Base-by-base conservation (phyloP, 2,888 invertebrate genomes). In the Ctena decussata region DNA sequence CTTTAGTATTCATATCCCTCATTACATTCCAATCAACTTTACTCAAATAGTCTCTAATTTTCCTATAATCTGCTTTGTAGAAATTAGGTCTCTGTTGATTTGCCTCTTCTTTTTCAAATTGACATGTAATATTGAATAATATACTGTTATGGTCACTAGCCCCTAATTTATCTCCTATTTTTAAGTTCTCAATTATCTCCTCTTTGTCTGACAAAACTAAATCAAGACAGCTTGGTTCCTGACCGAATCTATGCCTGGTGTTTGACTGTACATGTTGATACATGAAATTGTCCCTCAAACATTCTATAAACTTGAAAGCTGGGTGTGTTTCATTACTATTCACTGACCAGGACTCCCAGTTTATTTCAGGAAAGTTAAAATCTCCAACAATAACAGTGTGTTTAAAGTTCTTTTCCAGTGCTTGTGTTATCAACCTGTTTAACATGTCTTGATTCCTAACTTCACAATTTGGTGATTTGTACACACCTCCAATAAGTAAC, bases 121-220 rank as follows among this genome's bases (percentile, higher is more conserved):
- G 27, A 70, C 77, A 70, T 5, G 8, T 5, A 21, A 46, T 30
- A 27, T 71, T 27, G 24, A 77, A 77, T n/a, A 46, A 24, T 11
- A 77, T 69, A 46, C 69, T 41, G 12, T 41, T 39, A 70, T 77
- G 77, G 46, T 77, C 77, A 77, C 77, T 77, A 11, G 70, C 77
- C 12, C 69, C 77, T 18, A 77, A 37, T 27, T 35, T 69, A 32
- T 44, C 49, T 6, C 30, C 27, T 27, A 46, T n/a, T n/a, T 77
- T 30, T 8, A 77, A 11, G 21, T 77, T 65, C 37, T 77, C 70
- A 35, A 77, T 41, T 30, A 32, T 30, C 8, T 32, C 39, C 24
- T 77, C 37, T 30, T 35, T 70, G 60, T 70, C 49, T 24, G 46
- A 41, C 27, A 77, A 70, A 18, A 77, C 6, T 30, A 77, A 77